These are phyloP conservation scores for Lochmaea crataegi DNA, from an alignment of 2,888 invertebrate species.

Conservation along the genomic window DNA sequence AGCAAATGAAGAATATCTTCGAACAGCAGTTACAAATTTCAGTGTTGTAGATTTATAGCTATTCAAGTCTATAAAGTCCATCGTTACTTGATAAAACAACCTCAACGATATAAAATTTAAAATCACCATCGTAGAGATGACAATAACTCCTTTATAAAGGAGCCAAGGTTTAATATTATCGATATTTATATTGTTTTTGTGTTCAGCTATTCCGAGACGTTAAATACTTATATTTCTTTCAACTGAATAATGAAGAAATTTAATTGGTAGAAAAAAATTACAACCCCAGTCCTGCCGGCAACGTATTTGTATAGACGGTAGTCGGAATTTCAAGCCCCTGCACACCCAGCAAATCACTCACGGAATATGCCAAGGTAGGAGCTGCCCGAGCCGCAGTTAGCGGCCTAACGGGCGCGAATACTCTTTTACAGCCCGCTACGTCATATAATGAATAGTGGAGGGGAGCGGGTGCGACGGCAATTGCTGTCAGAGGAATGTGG, in stretches of 20 bases:
- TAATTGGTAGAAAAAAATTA: conserved; percentile 63
- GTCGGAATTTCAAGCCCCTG: conserved; percentile 67
- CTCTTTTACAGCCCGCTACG: conserved; percentile 68
- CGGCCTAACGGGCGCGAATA: conserved; percentile 69
- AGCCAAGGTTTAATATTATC: no score
- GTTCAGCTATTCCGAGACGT: no score
- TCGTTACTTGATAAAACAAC: no score
- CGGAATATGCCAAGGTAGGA: conserved; percentile 74
- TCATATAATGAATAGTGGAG: conserved; percentile 66
- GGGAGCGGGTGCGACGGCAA: conserved; percentile 62
- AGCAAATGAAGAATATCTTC: no score
- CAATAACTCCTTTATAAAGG: no score
- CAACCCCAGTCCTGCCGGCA: conserved; percentile 77
- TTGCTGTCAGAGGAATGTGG: conserved; percentile 58
- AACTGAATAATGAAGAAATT: conserved; percentile 5
- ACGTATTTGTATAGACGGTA: conserved; percentile 78
- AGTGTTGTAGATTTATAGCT: no score
- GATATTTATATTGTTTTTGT: no score
- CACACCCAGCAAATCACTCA: conserved; percentile 78
- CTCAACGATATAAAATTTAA: no score
- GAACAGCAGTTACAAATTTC: no score
- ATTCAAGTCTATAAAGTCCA: no score
- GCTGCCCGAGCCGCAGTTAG: conserved; percentile 67
- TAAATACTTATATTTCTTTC: conserved; percentile 6
- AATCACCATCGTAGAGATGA: no score